Evolutionary conservation across 1,140 invertebrate species (phyloP), one percentile per base, ranked within the genome.

Genomic region (Caerostris extrusa): DNA sequence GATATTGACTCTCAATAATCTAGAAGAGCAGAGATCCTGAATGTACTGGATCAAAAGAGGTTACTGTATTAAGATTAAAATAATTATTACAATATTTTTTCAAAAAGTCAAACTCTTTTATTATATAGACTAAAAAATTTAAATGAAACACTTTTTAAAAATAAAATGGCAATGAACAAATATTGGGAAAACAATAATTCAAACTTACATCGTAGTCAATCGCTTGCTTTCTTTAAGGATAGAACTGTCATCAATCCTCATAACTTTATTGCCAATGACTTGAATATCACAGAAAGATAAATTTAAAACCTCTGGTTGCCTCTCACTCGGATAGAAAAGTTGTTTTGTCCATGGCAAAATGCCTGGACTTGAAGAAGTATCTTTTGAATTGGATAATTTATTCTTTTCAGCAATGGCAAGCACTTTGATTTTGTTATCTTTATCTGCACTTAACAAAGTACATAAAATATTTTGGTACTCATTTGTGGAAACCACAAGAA

Each of bases 391-490:
- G 1, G 17, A 10, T 34, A 50, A 53, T 6, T 64, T 64, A 14
- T 34, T 55, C 60, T 90, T 90, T 53, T 90, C 87, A 50, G 34
- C 71, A 67, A 94, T 90, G 14, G 64, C 93, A 7, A 94, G 69
- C 14, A 94, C 87, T 90, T 94, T 90, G 57, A 58, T 67, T 34
- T 94, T 90, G 53, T 67, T 88, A 12, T 94, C 90, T 77, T 94
- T 94, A 53, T 94, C 94, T 19, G 81, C 5, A 34, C 53, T 88
- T 58, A 94, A 17, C 53, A 94, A 53, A 8, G 67, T 56, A 64
- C 90, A 55, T 50, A 85, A 85, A 17, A 92, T 64, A 69, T 94
- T 94, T 57, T 69, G 60, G 10, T 90, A 53, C 3, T 82, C 55
- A 58, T 58, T n/a, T 57, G 19, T 90, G 3, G 83, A 67, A 3